Conservation (phyloP, 2,113 vertebrate genomes). For the Oryzias javanicus region DNA sequence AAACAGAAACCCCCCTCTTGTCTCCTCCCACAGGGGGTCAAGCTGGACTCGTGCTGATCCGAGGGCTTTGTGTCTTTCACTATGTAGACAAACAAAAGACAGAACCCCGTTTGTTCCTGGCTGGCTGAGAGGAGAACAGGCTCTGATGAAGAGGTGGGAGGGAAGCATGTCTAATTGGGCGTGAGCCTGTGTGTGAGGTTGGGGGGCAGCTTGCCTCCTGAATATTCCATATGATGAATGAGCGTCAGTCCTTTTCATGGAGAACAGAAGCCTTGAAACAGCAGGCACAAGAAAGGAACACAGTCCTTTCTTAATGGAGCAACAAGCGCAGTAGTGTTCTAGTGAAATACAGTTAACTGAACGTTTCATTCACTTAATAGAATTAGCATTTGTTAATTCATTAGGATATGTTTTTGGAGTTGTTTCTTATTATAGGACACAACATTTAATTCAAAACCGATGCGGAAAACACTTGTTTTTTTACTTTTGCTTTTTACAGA, state of each 20-base stretch:
- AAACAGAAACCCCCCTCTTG: conserved; percentile 1
- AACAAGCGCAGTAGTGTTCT: conserved; percentile 6
- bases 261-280: conserved; percentile 50
- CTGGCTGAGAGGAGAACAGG: conserved; percentile 36
- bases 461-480: background rate
- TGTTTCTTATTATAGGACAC: background rate
- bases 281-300: conserved; percentile 28
- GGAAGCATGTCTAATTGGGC: conserved; percentile 53
- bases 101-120: conserved; percentile 57
- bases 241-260: conserved; percentile 58
- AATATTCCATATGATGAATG: conserved; percentile 74
- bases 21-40: conserved; percentile 51
- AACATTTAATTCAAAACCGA: background rate
- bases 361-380: too few species aligned
- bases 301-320: conserved; percentile 24
- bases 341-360: conserved; percentile 11
- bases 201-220: conserved; percentile 44
- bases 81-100: conserved; percentile 65
- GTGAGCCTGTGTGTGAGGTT: conserved; percentile 32
- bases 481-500: conserved; percentile 7
- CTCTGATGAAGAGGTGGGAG: conserved; percentile 51
- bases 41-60: conserved; percentile 43
- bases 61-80: conserved; percentile 60
- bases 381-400: background rate
- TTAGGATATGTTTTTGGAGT: background rate